Conservation (phyloP, 2,113 vertebrate species). For the Crocuta crocuta region DNA sequence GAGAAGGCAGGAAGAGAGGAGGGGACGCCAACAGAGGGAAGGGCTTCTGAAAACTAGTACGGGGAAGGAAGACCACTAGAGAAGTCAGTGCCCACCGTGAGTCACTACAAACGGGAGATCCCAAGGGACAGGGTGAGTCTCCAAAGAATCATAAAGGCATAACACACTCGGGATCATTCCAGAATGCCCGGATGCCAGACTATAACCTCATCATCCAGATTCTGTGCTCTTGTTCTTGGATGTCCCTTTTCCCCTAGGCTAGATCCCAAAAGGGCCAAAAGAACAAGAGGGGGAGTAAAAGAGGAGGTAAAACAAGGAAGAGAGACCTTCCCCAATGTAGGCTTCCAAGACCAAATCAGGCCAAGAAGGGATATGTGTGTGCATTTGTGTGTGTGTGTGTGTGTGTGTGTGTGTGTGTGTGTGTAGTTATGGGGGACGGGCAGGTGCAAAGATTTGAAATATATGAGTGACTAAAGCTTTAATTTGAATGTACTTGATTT, state of each 20-base stretch:
- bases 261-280: background rate
- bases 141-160: background rate
- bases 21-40: background rate
- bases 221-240: background rate
- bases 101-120: background rate
- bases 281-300: background rate
- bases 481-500: background rate
- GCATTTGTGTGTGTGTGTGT: background rate
- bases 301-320: background rate
- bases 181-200: background rate
- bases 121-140: background rate
- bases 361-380: background rate
- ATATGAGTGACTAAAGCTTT: background rate
- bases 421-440: background rate
- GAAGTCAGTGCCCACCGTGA: background rate
- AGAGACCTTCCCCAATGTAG: no score
- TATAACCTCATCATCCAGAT: background rate
- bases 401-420: no score
- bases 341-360: background rate
- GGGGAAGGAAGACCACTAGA: background rate
- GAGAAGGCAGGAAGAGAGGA: background rate
- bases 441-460: background rate
- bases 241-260: rapidly evolving
- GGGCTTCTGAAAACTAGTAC: background rate
- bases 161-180: background rate